Evolutionary conservation across 1,140 invertebrate species (phyloP).

Genomic region (Camponotus vicinus): DNA sequence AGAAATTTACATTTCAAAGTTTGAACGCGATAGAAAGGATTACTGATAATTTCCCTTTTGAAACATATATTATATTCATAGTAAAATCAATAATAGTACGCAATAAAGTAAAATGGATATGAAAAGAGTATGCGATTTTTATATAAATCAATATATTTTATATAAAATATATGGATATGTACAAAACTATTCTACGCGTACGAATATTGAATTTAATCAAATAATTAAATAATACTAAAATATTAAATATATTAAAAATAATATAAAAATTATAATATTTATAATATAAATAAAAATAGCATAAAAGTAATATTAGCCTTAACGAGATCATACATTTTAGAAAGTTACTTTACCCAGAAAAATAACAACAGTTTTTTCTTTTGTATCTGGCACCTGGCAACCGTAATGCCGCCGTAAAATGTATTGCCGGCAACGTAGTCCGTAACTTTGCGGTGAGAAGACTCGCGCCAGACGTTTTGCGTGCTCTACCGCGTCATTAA

Average conservation of each 20-base stretch:
- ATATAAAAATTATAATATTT: too few species aligned
- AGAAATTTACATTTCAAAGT: constrained; percentile 30
- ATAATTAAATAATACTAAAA: too few species aligned
- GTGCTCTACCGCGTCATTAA: constrained; percentile 37
- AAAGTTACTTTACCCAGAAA: neutral
- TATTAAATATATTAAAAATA: too few species aligned
- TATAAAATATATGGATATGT: too few species aligned
- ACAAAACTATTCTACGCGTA: too few species aligned
- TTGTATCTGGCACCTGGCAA: constrained; percentile 24
- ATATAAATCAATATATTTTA: constrained; percentile 6
- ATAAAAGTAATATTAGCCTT: too few species aligned
- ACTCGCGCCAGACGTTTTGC: constrained; percentile 40
- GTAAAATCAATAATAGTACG: neutral
- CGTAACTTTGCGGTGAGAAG: constrained; percentile 38
- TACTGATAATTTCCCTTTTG: neutral
- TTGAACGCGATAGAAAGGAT: neutral
- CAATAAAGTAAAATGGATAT: neutral
- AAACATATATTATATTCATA: neutral
- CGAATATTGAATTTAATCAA: too few species aligned
- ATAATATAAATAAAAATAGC: too few species aligned
- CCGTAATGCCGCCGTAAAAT: constrained; percentile 19
- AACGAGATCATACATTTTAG: neutral
- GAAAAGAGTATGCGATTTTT: neutral
- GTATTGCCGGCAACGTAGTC: constrained; percentile 30
- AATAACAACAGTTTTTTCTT: constrained; percentile 14